A percentile compares a stretch with the other conserved stretches of the same genome.
These are phyloP conservation scores for Philaenus spumarius DNA, from an alignment of 1,140 invertebrate genomes.

Conservation along the genomic window DNA sequence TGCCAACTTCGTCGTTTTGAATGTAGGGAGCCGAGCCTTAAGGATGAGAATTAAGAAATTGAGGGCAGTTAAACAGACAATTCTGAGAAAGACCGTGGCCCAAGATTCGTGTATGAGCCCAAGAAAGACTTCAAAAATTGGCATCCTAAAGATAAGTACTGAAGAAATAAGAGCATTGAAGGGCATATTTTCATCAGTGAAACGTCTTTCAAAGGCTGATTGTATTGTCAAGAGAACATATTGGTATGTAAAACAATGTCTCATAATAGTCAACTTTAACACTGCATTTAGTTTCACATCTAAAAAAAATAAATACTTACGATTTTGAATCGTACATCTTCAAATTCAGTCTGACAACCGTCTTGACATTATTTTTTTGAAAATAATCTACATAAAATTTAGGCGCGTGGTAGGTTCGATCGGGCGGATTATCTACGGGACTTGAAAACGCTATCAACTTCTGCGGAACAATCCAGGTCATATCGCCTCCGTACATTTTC, in stretches of 20 bases:
- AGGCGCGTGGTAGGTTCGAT: slow-evolving; percentile 78
- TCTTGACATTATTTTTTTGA: slow-evolving; percentile 80
- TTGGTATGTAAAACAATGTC: slow-evolving; percentile 5
- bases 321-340: slow-evolving; percentile 87
- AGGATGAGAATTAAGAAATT: too few species aligned
- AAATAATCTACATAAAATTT: slow-evolving; percentile 96
- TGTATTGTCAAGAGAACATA: not conserved
- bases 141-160: not conserved
- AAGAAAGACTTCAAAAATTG: too few species aligned
- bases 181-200: not conserved
- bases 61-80: too few species aligned
- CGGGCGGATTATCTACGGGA: slow-evolving; percentile 65
- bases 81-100: too few species aligned
- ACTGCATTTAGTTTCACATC: too few species aligned
- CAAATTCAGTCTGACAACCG: slow-evolving; percentile 88
- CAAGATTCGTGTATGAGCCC: too few species aligned
- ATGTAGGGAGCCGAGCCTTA: too few species aligned
- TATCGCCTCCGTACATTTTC: slow-evolving; percentile 96
- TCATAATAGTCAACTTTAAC: too few species aligned
- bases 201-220: not conserved
- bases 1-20: too few species aligned
- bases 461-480: slow-evolving; percentile 97
- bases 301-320: slow-evolving; percentile 34
- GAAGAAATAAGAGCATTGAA: not conserved
- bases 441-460: slow-evolving; percentile 99